A percentile compares a stretch with the other conserved stretches of the same genome.
phyloP scores from a whole-genome alignment of 2,113 vertebrate species.

The Ptilorrhoa leucosticta region DNA sequence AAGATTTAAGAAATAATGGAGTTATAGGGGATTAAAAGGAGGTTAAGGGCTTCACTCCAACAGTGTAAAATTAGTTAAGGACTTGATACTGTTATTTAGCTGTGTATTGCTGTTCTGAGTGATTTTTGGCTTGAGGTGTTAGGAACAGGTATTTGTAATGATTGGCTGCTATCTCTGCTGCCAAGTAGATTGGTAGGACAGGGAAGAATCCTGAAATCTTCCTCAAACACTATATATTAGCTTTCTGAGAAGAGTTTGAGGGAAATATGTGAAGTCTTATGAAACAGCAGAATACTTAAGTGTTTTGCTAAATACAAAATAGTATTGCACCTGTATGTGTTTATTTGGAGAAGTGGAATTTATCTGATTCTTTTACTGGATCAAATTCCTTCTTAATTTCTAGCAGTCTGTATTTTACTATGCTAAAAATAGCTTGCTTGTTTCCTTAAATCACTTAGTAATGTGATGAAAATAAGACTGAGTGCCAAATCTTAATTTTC shows the following conservation, averaged over 20 bases:
- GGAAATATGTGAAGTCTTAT: neutral
- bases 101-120: neutral
- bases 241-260: neutral
- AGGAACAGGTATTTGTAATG: neutral
- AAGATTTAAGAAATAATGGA: neutral
- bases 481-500: neutral
- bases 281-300: neutral
- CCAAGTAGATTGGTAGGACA: neutral
- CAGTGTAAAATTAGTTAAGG: neutral
- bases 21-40: neutral
- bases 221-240: neutral
- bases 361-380: neutral
- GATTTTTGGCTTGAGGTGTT: neutral
- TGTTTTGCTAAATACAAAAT: neutral
- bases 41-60: neutral
- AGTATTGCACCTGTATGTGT: neutral
- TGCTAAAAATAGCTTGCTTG: neutral
- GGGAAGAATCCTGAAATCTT: neutral
- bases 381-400: neutral
- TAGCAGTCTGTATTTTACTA: neutral
- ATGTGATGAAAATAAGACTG: neutral
- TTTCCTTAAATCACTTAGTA: neutral
- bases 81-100: neutral
- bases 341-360: neutral
- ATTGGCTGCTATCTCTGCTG: neutral